phyloP scores from a whole-genome alignment of 2,888 invertebrate species.

The Hipparchia semele region DNA sequence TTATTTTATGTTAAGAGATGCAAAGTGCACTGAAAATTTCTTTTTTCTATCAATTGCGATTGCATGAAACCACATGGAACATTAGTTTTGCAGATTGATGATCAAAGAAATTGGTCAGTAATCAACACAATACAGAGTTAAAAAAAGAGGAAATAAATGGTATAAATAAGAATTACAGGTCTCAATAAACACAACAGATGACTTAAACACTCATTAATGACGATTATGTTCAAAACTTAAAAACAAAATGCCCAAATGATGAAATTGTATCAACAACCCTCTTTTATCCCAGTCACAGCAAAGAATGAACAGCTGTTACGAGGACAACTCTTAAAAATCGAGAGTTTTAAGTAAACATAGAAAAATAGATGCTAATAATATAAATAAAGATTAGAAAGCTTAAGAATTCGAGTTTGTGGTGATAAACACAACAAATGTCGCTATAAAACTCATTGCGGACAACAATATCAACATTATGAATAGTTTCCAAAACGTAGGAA shows the following conservation, averaged over 20 bases:
- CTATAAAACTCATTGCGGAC: constrained; percentile 17
- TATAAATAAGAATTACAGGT: too few relatives aligned
- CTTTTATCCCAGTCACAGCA: not conserved
- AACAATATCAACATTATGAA: constrained; percentile 45
- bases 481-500: not conserved
- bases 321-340: not conserved
- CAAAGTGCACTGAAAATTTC: too few relatives aligned
- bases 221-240: too few relatives aligned
- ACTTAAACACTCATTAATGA: not conserved
- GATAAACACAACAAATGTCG: constrained; percentile 17
- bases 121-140: too few relatives aligned
- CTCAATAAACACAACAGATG: not conserved
- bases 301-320: not conserved
- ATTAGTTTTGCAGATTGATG: not conserved
- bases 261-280: not conserved
- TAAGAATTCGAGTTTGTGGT: constrained; percentile 4
- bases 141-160: too few relatives aligned
- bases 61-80: not conserved
- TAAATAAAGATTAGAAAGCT: constrained; percentile 5
- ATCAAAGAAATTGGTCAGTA: not conserved
- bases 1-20: too few relatives aligned
- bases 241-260: too few relatives aligned
- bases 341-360: not conserved
- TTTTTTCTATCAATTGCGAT: too few relatives aligned
- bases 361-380: not conserved